Percentiles rank a stretch among this genome's conserved stretches.
Evolutionary conservation across 2,797 vertebrate genomes (phyloP).

Genomic region (Sarcophilus harrisii): DNA sequence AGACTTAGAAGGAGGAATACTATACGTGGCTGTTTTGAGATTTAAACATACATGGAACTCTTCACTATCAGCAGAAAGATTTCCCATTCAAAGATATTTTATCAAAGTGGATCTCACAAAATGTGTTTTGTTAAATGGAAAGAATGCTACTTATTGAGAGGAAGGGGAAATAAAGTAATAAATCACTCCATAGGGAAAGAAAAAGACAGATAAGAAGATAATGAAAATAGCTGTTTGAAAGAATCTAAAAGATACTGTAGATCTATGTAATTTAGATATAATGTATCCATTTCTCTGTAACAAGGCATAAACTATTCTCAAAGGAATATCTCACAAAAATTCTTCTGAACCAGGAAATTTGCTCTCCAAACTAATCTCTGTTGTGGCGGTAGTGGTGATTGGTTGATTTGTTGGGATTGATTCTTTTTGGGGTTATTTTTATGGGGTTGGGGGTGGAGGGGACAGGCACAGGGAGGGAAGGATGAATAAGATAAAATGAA

Average conservation of each 20-base stretch:
- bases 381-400: background rate
- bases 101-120: slow-evolving; percentile 63
- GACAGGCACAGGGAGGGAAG: background rate
- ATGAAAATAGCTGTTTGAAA: slow-evolving; percentile 67
- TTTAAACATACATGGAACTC: background rate
- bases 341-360: slow-evolving; percentile 39
- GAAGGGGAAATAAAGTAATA: slow-evolving; percentile 62
- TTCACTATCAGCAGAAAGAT: slow-evolving; percentile 51
- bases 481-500: slow-evolving; percentile 37
- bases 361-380: slow-evolving; percentile 11
- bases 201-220: slow-evolving; percentile 50
- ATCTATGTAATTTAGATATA: slow-evolving; percentile 29
- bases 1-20: slow-evolving; percentile 61
- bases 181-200: slow-evolving; percentile 60
- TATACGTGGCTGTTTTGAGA: slow-evolving; percentile 1
- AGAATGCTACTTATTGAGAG: slow-evolving; percentile 68
- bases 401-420: background rate
- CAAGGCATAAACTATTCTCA: slow-evolving; percentile 44
- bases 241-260: slow-evolving; percentile 42
- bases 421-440: background rate
- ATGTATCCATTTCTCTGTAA: slow-evolving; percentile 45
- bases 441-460: background rate
- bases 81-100: slow-evolving; percentile 58
- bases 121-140: slow-evolving; percentile 66
- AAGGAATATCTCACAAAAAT: slow-evolving; percentile 41